These are phyloP conservation scores for Dipodomys stephensi DNA, from an alignment of 2,113 vertebrate genomes.

Conservation along the genomic window DNA sequence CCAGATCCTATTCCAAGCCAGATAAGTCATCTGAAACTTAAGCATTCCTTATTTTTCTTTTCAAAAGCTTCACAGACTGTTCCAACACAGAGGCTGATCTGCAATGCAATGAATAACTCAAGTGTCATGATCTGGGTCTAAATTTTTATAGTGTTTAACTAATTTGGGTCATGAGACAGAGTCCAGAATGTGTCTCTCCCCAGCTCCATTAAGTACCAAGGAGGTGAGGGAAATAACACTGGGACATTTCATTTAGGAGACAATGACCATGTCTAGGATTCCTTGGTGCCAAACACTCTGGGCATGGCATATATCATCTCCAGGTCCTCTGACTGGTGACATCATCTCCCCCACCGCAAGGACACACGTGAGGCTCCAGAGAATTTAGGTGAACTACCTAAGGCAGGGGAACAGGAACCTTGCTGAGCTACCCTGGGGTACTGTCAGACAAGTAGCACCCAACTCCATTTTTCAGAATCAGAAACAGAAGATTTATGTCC, in stretches of 20 bases:
- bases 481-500: not conserved
- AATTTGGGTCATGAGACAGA: conserved; percentile 11
- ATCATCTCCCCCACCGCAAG: not conserved
- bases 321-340: not conserved
- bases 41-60: not conserved
- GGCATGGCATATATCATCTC: not conserved
- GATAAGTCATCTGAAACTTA: not conserved
- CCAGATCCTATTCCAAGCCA: not conserved
- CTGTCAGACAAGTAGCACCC: not conserved
- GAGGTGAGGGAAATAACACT: not conserved
- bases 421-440: not conserved
- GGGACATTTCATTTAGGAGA: conserved; percentile 33
- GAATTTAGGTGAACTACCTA: not conserved
- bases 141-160: conserved; percentile 47
- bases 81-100: conserved; percentile 7
- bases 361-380: not conserved
- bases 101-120: conserved; percentile 17
- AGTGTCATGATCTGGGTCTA: conserved; percentile 18
- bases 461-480: conserved; percentile 7
- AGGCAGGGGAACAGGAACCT: not conserved
- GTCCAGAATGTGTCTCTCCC: conserved; percentile 19
- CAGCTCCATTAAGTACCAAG: conserved; percentile 5
- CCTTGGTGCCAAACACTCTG: not conserved
- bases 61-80: not conserved
- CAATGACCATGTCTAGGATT: not conserved